Evolutionary conservation across 2,797 vertebrate species (phyloP).

Genomic region (Acanthornis magna): DNA sequence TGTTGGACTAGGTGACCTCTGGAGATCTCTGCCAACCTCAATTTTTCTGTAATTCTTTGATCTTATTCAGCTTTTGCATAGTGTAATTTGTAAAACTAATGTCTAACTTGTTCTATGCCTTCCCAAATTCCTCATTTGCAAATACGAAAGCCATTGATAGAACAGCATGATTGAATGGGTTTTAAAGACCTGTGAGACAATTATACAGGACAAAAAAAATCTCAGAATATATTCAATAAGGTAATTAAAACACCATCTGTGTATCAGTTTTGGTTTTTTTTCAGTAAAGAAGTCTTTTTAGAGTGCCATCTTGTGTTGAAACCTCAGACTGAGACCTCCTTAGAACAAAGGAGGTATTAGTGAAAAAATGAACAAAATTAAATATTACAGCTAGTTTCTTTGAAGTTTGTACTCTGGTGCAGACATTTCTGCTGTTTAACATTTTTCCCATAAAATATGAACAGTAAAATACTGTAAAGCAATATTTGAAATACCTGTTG

Average conservation of each 20-base stretch:
- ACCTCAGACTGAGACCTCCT: neutral
- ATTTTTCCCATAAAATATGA: neutral
- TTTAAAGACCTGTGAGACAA: neutral
- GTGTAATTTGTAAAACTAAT: neutral
- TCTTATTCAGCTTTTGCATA: neutral
- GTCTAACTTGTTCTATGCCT: neutral
- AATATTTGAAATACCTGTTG: neutral
- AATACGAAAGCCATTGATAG: neutral
- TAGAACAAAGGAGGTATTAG: neutral
- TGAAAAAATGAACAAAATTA: neutral
- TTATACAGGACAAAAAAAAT: neutral
- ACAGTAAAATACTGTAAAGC: neutral
- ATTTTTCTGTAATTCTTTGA: neutral
- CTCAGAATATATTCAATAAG: neutral
- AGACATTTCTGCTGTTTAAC: neutral
- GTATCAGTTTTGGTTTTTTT: neutral
- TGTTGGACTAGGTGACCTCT: neutral
- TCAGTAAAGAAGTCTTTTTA: neutral
- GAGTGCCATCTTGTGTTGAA: slow-evolving; percentile 56
- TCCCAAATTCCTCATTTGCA: neutral
- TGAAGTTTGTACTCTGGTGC: neutral
- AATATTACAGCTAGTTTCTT: neutral
- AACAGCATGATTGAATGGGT: neutral
- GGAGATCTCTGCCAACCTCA: neutral
- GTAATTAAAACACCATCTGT: neutral